Evolutionary conservation across 2,113 vertebrate genomes (phyloP), one percentile per base, ranked within the genome.

Genomic region (Hirundichthys speculiger): DNA sequence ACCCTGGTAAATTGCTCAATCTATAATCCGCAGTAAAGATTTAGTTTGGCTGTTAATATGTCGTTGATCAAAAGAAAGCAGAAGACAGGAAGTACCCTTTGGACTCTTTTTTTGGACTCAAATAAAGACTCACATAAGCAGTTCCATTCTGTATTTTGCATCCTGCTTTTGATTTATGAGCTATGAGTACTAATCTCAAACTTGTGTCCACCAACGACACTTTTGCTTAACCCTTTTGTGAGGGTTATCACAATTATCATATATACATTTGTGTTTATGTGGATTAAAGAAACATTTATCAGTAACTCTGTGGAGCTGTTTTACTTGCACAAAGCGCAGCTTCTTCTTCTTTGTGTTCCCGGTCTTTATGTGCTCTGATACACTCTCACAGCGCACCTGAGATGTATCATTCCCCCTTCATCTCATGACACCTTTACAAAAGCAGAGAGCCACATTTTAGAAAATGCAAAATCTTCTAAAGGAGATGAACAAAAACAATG

Each of bases 391-490:
- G 30, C 30, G 11, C 30, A 34, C 30, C 30, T 34, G 30, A 34
- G 30, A 7, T 1, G 7, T 6, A 34, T 34, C 30, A 34, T 6
- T 10, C 30, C 5, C 11, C 30, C 30, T 43, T 38, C 11, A 21
- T 27, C 34, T 67, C 18, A 41, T 56, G 27, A 49, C 5, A 54
- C 15, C 45, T 20, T 38, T 13, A 54, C 40, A 58, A 46, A n/a
- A 59, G 43, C 15, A 38, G 52, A 3, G 16, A 21, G 10, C 1
- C 40, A 11, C 21, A 43, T 24, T 69, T 53, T n/a, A 4, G 9
- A 12, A 59, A 41, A 62, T 38, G 58, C 20, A 16, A 79, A 66
- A 13, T n/a, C 21, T 12, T 49, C 34, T 4, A 27, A 55, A 55
- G 41, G 62, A 45, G n/a, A 34, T 14, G 13, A 16, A 13, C 13